Conservation (phyloP, 1,140 invertebrate species). For the Hesperophylax magnus region DNA sequence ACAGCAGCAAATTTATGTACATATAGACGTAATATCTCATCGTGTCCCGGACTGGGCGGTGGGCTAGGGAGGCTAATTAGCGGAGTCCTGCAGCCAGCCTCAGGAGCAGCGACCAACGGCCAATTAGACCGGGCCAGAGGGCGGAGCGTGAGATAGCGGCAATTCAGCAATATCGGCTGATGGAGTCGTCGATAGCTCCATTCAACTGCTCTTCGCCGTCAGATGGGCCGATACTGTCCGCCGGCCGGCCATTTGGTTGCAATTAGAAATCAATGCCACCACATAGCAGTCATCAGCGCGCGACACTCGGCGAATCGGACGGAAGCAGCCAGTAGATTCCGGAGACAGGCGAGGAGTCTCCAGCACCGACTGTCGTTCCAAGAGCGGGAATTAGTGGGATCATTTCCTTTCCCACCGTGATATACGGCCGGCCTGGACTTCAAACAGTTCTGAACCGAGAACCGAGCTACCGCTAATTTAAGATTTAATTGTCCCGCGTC, state of each 20-base stretch:
- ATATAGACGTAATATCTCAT: slow-evolving; percentile 54
- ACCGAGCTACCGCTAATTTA: no score
- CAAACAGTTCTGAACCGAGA: not conserved
- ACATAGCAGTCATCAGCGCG: no score
- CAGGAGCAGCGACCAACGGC: not conserved
- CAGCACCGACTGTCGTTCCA: no score
- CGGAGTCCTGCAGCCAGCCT: not conserved
- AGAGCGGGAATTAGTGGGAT: not conserved
- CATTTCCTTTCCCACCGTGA: not conserved
- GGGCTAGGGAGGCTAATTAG: slow-evolving; percentile 37
- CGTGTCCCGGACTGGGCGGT: slow-evolving; percentile 6
- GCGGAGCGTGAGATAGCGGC: slow-evolving; percentile 1
- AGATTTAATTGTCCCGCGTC: slow-evolving; percentile 2
- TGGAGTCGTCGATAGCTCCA: not conserved
- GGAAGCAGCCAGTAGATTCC: no score
- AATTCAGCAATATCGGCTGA: not conserved
- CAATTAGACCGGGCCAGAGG: slow-evolving; percentile 20
- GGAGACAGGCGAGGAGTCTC: no score
- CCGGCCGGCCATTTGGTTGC: not conserved
- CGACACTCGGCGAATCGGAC: no score
- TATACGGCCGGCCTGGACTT: slow-evolving; percentile 1
- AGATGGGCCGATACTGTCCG: not conserved
- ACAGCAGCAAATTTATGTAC: slow-evolving; percentile 52
- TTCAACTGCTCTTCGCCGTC: not conserved
- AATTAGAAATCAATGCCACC: not conserved